Base-by-base conservation (phyloP, 2,888 invertebrate genomes). In the Cylloceria caligata region DNA sequence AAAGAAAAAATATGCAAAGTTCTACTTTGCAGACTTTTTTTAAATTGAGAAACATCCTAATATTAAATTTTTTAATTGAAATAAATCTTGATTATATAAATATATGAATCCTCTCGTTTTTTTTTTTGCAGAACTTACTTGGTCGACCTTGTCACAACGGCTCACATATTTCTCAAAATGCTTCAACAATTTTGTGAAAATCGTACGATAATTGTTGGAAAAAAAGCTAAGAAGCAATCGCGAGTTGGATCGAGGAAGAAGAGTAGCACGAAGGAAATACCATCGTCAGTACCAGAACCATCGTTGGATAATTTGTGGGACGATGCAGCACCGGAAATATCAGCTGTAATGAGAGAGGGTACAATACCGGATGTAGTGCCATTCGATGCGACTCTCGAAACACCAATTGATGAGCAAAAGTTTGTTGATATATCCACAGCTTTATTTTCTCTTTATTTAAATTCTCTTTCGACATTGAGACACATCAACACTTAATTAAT, bases 161-260 rank as follows among this genome's bases (percentile, higher is more conserved):
- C 96, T 52, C 98, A 99, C 92, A 94, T 98, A 81, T 99, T 98
- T 92, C 92, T 99, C 80, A 98, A 97, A 94, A 96, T 98, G 96
- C 94, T 99, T 90, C 97, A 98, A 86, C 89, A 93, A 6, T 94
- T 93, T 87, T 93, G 93, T 60, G 88, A 84, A 36, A 85, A 85
- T 24, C 85, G 85, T 9, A 93, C 94, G 3, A 93, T 97, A 45
- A 94, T 98, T 30, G 94, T 98, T 11, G 96, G 97, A 3, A 96
- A 96, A 89, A 95, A 96, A 90, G 95, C 95, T 91, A 94, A 93
- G 19, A 84, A 80, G 45, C 77, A 81, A 69, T 67, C 78, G 34
- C 47, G 47, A 45, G 65, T 3, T 13, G 71, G 36, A 47, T 1
- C 42, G 52, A 52, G 39, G 24, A 77, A 71, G 64, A 34, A 69